phyloP scores from a whole-genome alignment of 2,113 vertebrate genomes.

The Prunella himalayana region DNA sequence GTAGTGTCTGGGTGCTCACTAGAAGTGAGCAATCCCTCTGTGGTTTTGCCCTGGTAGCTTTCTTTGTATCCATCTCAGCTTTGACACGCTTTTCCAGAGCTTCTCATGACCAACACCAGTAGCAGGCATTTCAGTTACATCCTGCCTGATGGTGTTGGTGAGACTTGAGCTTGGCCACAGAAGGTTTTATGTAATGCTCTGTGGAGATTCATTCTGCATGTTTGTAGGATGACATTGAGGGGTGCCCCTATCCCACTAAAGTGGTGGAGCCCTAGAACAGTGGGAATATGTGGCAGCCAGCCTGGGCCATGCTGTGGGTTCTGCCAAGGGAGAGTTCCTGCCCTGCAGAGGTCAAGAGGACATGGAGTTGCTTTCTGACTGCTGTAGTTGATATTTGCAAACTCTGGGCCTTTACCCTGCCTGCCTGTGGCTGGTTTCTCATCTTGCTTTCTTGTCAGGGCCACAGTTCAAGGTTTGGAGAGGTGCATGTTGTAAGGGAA shows the following conservation, averaged over 20 bases:
- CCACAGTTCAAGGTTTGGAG: conserved; percentile 1
- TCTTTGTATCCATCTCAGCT: neutral
- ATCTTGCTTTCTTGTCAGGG: neutral
- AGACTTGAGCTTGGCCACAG: neutral
- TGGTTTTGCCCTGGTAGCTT: neutral
- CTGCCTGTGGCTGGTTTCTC: neutral
- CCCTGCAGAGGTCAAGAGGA: neutral
- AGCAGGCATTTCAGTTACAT: no score
- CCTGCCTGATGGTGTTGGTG: neutral
- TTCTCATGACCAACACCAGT: no score
- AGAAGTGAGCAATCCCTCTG: neutral
- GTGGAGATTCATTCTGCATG: neutral
- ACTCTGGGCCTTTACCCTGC: neutral
- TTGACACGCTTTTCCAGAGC: no score
- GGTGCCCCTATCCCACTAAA: neutral
- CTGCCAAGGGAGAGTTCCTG: neutral
- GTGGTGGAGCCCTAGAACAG: neutral
- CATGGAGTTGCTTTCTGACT: neutral
- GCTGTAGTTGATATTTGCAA: neutral
- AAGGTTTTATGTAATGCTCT: neutral
- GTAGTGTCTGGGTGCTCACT: fast-evolving
- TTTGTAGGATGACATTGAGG: neutral
- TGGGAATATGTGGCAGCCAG: neutral
- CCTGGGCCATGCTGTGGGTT: neutral
- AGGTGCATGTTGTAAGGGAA: neutral